Evolutionary conservation across 2,888 invertebrate genomes (phyloP).

Genomic region (Oeneis ivallda): DNA sequence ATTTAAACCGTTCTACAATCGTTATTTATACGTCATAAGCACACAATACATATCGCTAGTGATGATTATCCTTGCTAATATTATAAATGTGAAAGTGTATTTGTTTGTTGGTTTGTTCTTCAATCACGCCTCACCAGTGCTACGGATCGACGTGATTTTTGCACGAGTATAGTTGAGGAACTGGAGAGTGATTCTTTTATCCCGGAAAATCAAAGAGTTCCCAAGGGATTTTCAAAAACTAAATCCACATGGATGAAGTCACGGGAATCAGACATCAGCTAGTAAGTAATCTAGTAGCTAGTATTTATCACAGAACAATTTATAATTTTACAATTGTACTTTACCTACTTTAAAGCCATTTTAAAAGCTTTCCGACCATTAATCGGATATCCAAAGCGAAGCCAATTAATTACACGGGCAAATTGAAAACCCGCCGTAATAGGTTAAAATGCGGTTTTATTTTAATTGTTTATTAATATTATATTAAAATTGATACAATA

Average conservation of each 20-base stretch:
- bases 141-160: too few relatives aligned
- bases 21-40: background rate
- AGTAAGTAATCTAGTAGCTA: too few relatives aligned
- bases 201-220: too few relatives aligned
- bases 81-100: too few relatives aligned
- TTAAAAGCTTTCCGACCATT: constrained; percentile 14
- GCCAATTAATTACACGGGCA: constrained; percentile 18
- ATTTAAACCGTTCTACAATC: too few relatives aligned
- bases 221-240: too few relatives aligned
- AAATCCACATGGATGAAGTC: too few relatives aligned
- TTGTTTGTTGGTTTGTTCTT: too few relatives aligned
- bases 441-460: constrained; percentile 34
- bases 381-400: constrained; percentile 1
- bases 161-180: too few relatives aligned
- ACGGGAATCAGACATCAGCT: too few relatives aligned
- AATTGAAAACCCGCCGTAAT: constrained; percentile 35
- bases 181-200: too few relatives aligned
- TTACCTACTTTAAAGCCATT: constrained; percentile 3
- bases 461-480: constrained; percentile 36
- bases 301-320: background rate
- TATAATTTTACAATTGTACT: background rate
- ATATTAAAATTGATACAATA: constrained; percentile 6
- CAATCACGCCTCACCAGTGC: too few relatives aligned
- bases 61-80: background rate
- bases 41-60: background rate